These are phyloP conservation scores for Pterobdella sp. DNA, from an alignment of 2,888 invertebrate genomes.

Conservation along the genomic window DNA sequence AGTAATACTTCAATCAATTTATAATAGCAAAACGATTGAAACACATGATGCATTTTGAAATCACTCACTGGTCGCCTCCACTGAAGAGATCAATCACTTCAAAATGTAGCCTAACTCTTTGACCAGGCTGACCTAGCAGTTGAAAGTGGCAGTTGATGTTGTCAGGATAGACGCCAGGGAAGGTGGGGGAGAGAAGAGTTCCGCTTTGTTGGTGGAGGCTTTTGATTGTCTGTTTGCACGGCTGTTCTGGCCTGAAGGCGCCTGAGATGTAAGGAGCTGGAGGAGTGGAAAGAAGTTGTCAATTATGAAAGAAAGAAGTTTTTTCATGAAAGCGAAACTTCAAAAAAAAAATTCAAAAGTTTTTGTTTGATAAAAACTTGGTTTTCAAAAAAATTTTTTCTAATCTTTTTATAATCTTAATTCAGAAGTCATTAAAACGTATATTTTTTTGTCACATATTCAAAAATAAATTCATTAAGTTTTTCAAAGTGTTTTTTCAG, in stretches of 20 bases:
- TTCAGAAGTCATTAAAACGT: too few relatives aligned
- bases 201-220: slow-evolving; percentile 54
- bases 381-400: too few relatives aligned
- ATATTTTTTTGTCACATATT: too few relatives aligned
- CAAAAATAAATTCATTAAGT: too few relatives aligned
- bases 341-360: neutral
- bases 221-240: slow-evolving; percentile 37
- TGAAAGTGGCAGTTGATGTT: slow-evolving; percentile 73
- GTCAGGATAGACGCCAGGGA: slow-evolving; percentile 97
- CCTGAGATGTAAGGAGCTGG: slow-evolving; percentile 36
- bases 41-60: too few relatives aligned
- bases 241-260: slow-evolving; percentile 27
- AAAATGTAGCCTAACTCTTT: slow-evolving; percentile 37
- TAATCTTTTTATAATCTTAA: too few relatives aligned
- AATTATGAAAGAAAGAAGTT: too few relatives aligned
- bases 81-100: slow-evolving; percentile 38
- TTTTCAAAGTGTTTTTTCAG: too few relatives aligned
- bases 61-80: slow-evolving; percentile 39
- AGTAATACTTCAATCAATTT: too few relatives aligned
- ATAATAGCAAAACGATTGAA: too few relatives aligned
- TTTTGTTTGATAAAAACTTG: neutral
- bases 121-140: slow-evolving; percentile 77
- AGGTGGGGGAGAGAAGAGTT: slow-evolving; percentile 86
- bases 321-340: too few relatives aligned
- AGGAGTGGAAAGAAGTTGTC: too few relatives aligned